Evolutionary conservation across 1,140 invertebrate species (phyloP), one percentile per base, ranked within the genome.

Genomic region (Temnothorax curvispinosus): DNA sequence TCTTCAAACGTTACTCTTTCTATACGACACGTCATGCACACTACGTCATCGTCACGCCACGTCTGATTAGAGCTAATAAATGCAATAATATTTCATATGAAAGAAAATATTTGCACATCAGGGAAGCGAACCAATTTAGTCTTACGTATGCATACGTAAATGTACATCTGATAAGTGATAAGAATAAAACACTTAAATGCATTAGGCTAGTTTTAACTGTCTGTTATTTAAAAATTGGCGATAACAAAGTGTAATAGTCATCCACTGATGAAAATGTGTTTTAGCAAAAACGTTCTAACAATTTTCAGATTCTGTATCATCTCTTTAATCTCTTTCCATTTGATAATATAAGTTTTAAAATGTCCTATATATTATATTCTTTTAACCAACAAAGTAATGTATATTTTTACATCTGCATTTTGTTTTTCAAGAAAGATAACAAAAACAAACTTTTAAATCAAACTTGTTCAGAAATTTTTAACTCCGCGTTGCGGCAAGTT

Each of bases 41-140:
- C 27, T 27, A 27, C 27, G 27, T 60, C 9, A 44, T 65, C 32
- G 7, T 8, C 11, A 44, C 11, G 18, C 18, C 21, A 58, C 13
- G n/a, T 82, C 38, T 58, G 67, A 82, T 69, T 44, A 81, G 7
- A 35, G 44, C 32, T 21, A 69, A 81, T 74, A 82, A 82, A 74
- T 82, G 64, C n/a, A 65, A 65, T 3, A 8, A 11, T 27, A 44
- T 67, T 67, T 67, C 64, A 3, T 2, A 41, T 44, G 3, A 60
- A 74, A 44, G 9, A 35, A 72, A 72, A 82, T 81, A 81, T 82
- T 72, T 82, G 67, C 38, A 1, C 3, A 35, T 47, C 15, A 7
- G 9, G 18, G 27, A 82, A 82, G 6, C 9, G 54, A 52, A 80
- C 8, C 32, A 72, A 74, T 21, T n/a, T 58, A 69, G 54, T 58